phyloP scores from a whole-genome alignment of 1,140 invertebrate genomes.

The Ceratosolen fusciceps region DNA sequence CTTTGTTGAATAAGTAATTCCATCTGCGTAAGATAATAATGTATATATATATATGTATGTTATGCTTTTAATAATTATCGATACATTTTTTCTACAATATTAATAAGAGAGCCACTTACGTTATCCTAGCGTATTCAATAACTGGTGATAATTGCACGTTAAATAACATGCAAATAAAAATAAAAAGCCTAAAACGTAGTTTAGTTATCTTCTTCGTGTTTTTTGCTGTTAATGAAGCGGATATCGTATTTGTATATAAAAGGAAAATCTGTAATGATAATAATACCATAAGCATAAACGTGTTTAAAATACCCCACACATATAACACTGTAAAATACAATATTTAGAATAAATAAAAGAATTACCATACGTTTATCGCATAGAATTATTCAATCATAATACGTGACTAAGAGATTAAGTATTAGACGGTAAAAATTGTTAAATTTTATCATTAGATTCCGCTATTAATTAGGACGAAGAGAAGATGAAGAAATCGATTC shows the following conservation, averaged over 20 bases:
- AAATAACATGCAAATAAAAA: slow-evolving; percentile 18
- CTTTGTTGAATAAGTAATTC: slow-evolving; percentile 13
- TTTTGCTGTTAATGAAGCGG: slow-evolving; percentile 23
- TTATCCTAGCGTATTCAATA: background rate
- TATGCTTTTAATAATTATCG: slow-evolving; percentile 5
- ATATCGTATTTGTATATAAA: slow-evolving; percentile 43
- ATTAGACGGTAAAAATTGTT: slow-evolving; percentile 26
- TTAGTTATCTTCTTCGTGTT: slow-evolving; percentile 37
- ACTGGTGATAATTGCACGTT: slow-evolving; percentile 8
- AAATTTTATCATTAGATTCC: background rate
- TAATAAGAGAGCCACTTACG: background rate
- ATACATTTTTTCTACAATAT: background rate
- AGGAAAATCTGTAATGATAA: slow-evolving; percentile 25
- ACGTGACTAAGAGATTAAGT: background rate
- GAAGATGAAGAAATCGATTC: no score
- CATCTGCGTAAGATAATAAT: background rate
- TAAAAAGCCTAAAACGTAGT: slow-evolving; percentile 31
- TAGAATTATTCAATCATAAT: background rate
- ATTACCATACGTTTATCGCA: slow-evolving; percentile 1
- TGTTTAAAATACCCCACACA: slow-evolving; percentile 27
- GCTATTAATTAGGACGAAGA: background rate
- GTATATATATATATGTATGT: slow-evolving; percentile 20
- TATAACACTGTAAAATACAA: slow-evolving; percentile 22
- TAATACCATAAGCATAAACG: slow-evolving; percentile 20
- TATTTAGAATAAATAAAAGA: background rate